Evolutionary conservation across 2,888 invertebrate genomes (phyloP), one percentile per base, ranked within the genome.

Genomic region (Charanyca ferruginea): DNA sequence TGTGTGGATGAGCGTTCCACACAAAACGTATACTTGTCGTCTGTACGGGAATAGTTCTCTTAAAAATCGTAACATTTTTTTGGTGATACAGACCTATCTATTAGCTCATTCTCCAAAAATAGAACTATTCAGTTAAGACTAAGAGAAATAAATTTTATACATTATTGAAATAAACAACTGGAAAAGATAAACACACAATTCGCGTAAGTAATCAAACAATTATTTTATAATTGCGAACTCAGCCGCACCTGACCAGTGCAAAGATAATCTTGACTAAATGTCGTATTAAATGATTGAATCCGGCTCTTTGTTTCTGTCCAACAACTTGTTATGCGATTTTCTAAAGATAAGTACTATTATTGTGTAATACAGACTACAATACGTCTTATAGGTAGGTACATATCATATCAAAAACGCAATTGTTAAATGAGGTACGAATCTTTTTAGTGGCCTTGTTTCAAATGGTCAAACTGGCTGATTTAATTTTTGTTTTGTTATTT

Each of bases 281-380:
- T 85, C 82, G 83, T 78, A 83, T 81, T 76, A 79, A 83, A 71
- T 79, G 78, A 84, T 87, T 79, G 77, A 84, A 83, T 86, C 86
- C 87, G 86, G 87, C 82, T 87, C 87, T 83, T 87, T 87, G 86
- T 87, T 82, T 84, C 79, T 77, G 66, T 72, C 54, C 65, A 66
- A 69, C 71, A 79, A 82, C 82, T 84, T 61, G 83, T 84, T 84
- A 74, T 79, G 78, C 77, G 87, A 87, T 88, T 86, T 85, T 85
- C 70, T 77, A 66, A 71, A 81, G 86, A 87, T 87, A 87, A 84
- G 75, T 77, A 79, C 68, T 83, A 81, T 86, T 85, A 87, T 87
- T 87, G 83, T 83, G 81, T 85, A 88, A 86, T 81, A 69, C 65
- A 60, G 74, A 80, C 73, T 78, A 73, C 80, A 79, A 76, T 75